These are phyloP conservation scores for Euschistus heros DNA, from an alignment of 1,140 invertebrate genomes.

Conservation along the genomic window DNA sequence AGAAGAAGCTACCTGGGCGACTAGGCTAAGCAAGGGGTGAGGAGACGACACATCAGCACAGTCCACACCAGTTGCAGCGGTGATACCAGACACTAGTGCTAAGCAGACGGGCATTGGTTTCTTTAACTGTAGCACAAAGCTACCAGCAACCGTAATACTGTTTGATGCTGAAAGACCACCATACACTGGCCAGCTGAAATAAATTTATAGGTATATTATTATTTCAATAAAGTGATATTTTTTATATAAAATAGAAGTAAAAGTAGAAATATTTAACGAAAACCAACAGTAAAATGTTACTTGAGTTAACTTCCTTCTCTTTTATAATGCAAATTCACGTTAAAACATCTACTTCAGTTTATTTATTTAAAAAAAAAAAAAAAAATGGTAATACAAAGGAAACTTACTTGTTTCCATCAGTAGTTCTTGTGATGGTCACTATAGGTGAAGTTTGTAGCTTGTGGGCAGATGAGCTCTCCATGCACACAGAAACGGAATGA, in stretches of 20 bases:
- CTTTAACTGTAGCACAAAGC: slow-evolving; percentile 76
- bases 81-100: slow-evolving; percentile 58
- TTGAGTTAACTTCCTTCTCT: too few relatives aligned
- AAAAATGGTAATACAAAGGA: background rate
- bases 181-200: slow-evolving; percentile 58
- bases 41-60: slow-evolving; percentile 48
- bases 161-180: slow-evolving; percentile 67
- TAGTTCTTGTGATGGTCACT: slow-evolving; percentile 60
- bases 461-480: slow-evolving; percentile 78
- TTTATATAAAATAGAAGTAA: slow-evolving; percentile 16
- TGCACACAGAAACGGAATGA: slow-evolving; percentile 75
- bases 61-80: slow-evolving; percentile 46
- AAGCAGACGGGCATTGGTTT: slow-evolving; percentile 77
- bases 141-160: slow-evolving; percentile 77
- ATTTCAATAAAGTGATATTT: background rate
- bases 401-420: slow-evolving; percentile 61
- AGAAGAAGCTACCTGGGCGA: slow-evolving; percentile 60
- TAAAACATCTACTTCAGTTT: background rate
- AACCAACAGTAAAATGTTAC: too few relatives aligned
- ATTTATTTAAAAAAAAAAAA: background rate
- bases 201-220: too few relatives aligned
- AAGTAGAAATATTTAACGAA: too few relatives aligned
- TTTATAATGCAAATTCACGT: too few relatives aligned
- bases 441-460: slow-evolving; percentile 76
- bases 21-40: slow-evolving; percentile 61